These are phyloP conservation scores for Colletes latitarsis DNA, from an alignment of 1,140 invertebrate genomes.

Conservation along the genomic window DNA sequence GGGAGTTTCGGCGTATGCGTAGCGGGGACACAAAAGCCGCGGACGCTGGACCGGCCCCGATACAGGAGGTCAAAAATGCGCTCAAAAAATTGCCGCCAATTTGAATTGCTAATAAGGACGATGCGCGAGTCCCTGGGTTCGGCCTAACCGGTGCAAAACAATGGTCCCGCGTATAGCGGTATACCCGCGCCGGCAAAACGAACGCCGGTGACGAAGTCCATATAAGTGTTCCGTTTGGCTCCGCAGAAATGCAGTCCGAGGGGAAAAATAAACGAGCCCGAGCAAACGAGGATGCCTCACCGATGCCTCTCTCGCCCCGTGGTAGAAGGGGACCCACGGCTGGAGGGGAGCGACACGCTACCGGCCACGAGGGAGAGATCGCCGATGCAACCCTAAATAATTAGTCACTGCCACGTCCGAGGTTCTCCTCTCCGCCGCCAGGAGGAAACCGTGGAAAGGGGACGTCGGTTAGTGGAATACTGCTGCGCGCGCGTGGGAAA, in stretches of 20 bases:
- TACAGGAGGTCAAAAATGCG: conserved; percentile 82
- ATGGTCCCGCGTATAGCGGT: conserved; percentile 78
- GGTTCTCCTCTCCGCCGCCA: conserved; percentile 42
- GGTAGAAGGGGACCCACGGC: not conserved
- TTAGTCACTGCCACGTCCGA: conserved; percentile 79
- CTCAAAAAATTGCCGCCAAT: conserved; percentile 82
- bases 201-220: conserved; percentile 78
- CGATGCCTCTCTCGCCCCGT: not conserved
- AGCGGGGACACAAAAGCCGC: conserved; percentile 70
- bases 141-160: conserved; percentile 77
- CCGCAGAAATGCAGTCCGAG: conserved; percentile 77
- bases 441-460: conserved; percentile 47
- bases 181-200: conserved; percentile 74
- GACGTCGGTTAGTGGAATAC: conserved; percentile 35
- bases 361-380: conserved; percentile 43
- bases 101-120: conserved; percentile 81
- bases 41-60: conserved; percentile 70
- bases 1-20: conserved; percentile 75
- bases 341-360: conserved; percentile 46
- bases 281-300: conserved; percentile 48
- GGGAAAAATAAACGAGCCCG: conserved; percentile 76
- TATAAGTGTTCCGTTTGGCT: conserved; percentile 80
- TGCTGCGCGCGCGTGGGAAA: conserved; percentile 42
- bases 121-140: conserved; percentile 66
- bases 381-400: conserved; percentile 76